Evolutionary conservation across 2,888 invertebrate genomes (phyloP).

Genomic region (Mesopsocus fuscifrons): DNA sequence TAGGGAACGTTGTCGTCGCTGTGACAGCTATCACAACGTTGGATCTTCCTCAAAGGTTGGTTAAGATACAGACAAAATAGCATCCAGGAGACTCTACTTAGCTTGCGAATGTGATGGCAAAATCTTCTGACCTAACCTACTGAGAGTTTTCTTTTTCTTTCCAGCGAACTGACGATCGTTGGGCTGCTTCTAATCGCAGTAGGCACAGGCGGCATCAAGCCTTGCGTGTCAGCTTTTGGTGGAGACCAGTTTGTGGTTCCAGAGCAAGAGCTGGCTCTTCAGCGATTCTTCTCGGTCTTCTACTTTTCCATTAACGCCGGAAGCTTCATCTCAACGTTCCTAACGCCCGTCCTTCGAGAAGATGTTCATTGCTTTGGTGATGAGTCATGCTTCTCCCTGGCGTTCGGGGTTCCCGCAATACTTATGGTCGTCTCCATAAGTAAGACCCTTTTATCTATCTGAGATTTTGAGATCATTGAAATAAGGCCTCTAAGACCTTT

Average conservation of each 20-base stretch:
- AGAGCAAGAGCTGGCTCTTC: constrained; percentile 40
- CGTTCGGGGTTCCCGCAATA: constrained; percentile 54
- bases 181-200: constrained; percentile 50
- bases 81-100: no score
- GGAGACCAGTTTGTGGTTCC: constrained; percentile 56
- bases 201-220: constrained; percentile 68
- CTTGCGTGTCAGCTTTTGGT: constrained; percentile 64
- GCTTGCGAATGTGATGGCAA: no score
- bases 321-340: constrained; percentile 47
- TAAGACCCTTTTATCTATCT: no score
- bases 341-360: constrained; percentile 51
- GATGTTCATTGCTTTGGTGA: constrained; percentile 39
- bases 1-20: constrained; percentile 19
- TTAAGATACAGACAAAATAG: no score
- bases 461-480: no score
- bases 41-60: neutral
- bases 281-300: constrained; percentile 54
- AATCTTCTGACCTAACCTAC: no score
- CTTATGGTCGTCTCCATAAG: constrained; percentile 37
- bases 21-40: constrained; percentile 14
- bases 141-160: no score
- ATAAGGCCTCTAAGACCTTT: no score
- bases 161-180: constrained; percentile 36
- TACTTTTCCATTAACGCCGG: constrained; percentile 50
- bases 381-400: constrained; percentile 46